Evolutionary conservation across 37 sponge, comb jelly and placozoan species (phyloP).

Genomic region (Lycopodina hypogea): DNA sequence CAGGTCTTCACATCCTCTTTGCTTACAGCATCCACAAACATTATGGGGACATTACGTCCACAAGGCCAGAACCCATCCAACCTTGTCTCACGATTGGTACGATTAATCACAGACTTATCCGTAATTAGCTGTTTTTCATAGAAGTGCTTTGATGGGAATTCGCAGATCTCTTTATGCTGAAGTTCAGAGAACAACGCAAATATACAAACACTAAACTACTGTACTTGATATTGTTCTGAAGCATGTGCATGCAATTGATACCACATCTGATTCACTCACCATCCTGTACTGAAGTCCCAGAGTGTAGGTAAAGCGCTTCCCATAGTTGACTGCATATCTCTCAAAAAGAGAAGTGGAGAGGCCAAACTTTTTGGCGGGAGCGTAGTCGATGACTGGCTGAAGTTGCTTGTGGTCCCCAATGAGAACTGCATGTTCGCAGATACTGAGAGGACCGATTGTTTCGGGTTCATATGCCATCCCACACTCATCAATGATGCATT

Average conservation of each 20-base stretch:
- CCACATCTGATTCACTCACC: conserved; percentile 57
- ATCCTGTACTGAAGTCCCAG: conserved; percentile 69
- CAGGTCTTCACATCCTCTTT: conserved; percentile 21
- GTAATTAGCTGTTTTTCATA: conserved; percentile 48
- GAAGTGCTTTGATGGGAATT: conserved; percentile 60
- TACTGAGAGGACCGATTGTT: conserved; percentile 52
- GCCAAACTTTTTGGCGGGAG: conserved; percentile 50
- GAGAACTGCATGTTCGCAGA: conserved; percentile 69
- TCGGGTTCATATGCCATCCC: conserved; percentile 81
- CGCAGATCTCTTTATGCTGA: conserved; percentile 66
- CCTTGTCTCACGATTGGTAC: background rate
- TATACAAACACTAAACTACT: background rate
- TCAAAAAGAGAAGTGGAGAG: conserved; percentile 67
- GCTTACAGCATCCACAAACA: conserved; percentile 69
- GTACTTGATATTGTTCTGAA: background rate
- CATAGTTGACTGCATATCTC: conserved; percentile 34
- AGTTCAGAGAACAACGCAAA: background rate
- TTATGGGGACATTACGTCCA: conserved; percentile 30
- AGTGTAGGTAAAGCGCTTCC: background rate
- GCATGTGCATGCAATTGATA: too few species aligned
- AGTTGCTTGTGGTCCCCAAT: conserved; percentile 78
- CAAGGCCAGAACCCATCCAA: conserved; percentile 39
- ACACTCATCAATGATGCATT: conserved; percentile 78
- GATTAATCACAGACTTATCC: conserved; percentile 29
- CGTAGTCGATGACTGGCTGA: conserved; percentile 54